Evolutionary conservation across 2,113 vertebrate genomes (phyloP), one percentile per base, ranked within the genome.

Genomic region (Neopipo cinnamomea): DNA sequence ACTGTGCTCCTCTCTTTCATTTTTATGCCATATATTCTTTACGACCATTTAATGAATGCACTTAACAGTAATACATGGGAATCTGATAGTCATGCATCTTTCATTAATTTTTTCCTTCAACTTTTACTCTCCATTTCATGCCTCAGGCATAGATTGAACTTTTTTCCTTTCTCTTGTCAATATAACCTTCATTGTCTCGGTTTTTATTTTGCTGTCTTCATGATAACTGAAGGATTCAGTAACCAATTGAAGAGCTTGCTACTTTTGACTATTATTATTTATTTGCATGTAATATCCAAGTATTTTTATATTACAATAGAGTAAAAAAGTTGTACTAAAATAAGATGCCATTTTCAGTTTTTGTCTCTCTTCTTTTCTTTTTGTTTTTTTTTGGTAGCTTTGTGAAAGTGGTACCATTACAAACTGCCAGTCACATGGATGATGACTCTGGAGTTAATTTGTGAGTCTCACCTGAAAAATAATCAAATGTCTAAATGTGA

Each of bases 1-100:
- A 52, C 46, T 70, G 11, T 74, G 67, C 39, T 91, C 41, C 46
- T 91, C 83, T 84, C 50, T 89, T 85, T 89, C 73, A 61, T 92
- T 95, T 93, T 94, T 65, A 58, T 80, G 39, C 47, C 47, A 47
- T 92, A 53, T 92, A 94, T 92, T 79, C 94, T 92, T 95, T 89
- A 96, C 92, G 74, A 94, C 81, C 89, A 49, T 82, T 89, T 96
- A 95, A 91, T 94, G 91, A 95, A 89, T 62, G 62, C 62, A 80
- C 53, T 96, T 92, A 93, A 61, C 42, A 78, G 33, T 72, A 95
- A 85, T 89, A 91, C 88, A 72, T 56, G n/a, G 41, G 90, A 89
- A 88, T 82, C 85, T 91, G 61, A 87, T 94, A 78, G 62, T 52
- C 52, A 78, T 95, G 62, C 52, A 95, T 88, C 87, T 96, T 91